These are phyloP conservation scores for Apocheima hispidaria DNA, from an alignment of 2,888 invertebrate genomes.

Conservation along the genomic window DNA sequence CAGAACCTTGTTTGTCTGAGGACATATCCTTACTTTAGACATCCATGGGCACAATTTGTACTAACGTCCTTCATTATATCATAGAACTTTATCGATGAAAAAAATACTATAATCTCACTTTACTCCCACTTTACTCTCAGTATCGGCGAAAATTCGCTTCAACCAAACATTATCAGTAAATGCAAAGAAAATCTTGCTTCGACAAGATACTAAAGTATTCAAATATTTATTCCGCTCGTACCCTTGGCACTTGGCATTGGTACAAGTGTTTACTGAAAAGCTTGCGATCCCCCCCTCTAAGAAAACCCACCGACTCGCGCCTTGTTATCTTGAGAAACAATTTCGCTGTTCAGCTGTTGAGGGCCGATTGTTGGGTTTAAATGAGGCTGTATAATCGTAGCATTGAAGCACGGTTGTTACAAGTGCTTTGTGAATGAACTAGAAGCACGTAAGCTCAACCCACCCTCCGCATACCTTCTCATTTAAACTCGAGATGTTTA, in stretches of 20 bases:
- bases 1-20: too few relatives aligned
- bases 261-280: slow-evolving; percentile 46
- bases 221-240: slow-evolving; percentile 1
- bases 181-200: not conserved
- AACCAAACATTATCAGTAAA: too few relatives aligned
- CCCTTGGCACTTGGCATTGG: slow-evolving; percentile 21
- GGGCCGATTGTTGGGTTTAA: slow-evolving; percentile 7
- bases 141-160: too few relatives aligned
- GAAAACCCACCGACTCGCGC: slow-evolving; percentile 13
- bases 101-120: not conserved
- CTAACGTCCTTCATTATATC: too few relatives aligned
- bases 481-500: too few relatives aligned
- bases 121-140: too few relatives aligned
- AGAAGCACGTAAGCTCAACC: too few relatives aligned
- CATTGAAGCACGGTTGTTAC: slow-evolving; percentile 7
- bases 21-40: too few relatives aligned
- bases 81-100: not conserved
- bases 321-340: slow-evolving; percentile 30
- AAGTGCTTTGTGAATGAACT: slow-evolving; percentile 14
- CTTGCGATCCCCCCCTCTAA: slow-evolving; percentile 21
- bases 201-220: not conserved
- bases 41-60: too few relatives aligned
- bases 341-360: slow-evolving; percentile 25
- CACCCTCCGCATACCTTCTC: too few relatives aligned
- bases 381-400: slow-evolving; percentile 15